Evolutionary conservation across 2,113 vertebrate species (phyloP), one percentile per base, ranked within the genome.

Genomic region (Pseudorhombus dupliciocellatus): DNA sequence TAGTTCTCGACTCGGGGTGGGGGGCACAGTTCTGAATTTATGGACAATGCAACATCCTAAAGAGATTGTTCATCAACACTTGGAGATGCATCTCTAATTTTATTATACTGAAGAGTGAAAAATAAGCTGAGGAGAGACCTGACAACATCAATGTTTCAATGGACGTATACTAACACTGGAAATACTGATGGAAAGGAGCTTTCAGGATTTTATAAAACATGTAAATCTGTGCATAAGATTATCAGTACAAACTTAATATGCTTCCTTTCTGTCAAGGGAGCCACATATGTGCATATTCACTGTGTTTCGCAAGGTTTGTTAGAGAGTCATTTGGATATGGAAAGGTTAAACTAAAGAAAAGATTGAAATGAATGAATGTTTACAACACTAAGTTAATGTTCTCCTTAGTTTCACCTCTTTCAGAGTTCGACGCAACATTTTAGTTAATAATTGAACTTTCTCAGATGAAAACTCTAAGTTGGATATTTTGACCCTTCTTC

Each of bases 371-470:
- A 10, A 10, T 37, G 5, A 37, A 37, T 10, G n/a, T 18, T 30
- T 48, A 40, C 30, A 4, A 61, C 50, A 53, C 26, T 34, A 63
- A 73, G 70, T 73, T 78, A 73, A 79, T 65, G 53, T 26, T 75
- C 24, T 62, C 30, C 57, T 58, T 22, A 42, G 26, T 44, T 22
- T 61, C 12, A 56, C 8, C 44, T 9, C 48, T 63, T 60, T 34
- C 40, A 71, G 24, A 30, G 16, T 31, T 50, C 2, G 14, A 75
- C 21, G 44, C 44, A 63, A 54, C 62, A 24, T 71, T 72, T 50
- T 28, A 65, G 80, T 72, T 88, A 90, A 81, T 79, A 16, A 87
- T 77, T 84, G 22, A 85, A 54, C 66, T 34, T 18, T 58, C 48
- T 67, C 34, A 69, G 40, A 76, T 40, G 11, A 24, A 22, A 59